Conservation (phyloP, 2,888 invertebrate genomes). For the Drosophila eohydei region DNA sequence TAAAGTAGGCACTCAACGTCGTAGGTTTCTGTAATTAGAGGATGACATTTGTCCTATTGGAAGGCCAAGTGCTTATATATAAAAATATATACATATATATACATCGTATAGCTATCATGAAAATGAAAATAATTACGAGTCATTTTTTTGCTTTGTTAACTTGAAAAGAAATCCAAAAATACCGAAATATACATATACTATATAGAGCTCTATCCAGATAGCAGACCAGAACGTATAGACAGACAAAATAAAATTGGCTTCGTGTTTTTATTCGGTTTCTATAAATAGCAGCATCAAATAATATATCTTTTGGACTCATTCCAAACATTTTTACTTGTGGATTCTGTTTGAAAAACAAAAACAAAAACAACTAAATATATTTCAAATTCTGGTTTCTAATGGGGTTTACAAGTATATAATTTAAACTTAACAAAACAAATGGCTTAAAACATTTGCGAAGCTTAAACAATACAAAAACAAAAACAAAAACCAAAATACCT, state of each 20-base stretch:
- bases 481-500: not conserved
- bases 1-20: slow-evolving; percentile 42
- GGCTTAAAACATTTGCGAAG: not conserved
- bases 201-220: slow-evolving; percentile 44
- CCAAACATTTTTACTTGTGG: slow-evolving; percentile 69
- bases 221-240: slow-evolving; percentile 31
- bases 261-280: slow-evolving; percentile 40
- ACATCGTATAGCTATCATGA: not conserved
- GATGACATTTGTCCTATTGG: slow-evolving; percentile 32
- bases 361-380: not conserved
- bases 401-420: not conserved
- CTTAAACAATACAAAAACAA: not conserved
- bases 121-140: not conserved
- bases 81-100: not conserved
- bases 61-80: slow-evolving; percentile 3
- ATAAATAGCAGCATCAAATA: slow-evolving; percentile 58
- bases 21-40: slow-evolving; percentile 42
- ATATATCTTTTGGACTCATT: slow-evolving; percentile 70
- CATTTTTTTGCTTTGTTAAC: not conserved
- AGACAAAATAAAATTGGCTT: slow-evolving; percentile 32
- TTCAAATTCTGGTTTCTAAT: not conserved
- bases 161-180: not conserved
- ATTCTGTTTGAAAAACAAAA: slow-evolving; percentile 12
- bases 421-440: not conserved
- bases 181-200: slow-evolving; percentile 5